Percentiles rank a stretch among this genome's conserved stretches.
Evolutionary conservation across 2,797 vertebrate genomes (phyloP).

Genomic region (Rhincodon typus): DNA sequence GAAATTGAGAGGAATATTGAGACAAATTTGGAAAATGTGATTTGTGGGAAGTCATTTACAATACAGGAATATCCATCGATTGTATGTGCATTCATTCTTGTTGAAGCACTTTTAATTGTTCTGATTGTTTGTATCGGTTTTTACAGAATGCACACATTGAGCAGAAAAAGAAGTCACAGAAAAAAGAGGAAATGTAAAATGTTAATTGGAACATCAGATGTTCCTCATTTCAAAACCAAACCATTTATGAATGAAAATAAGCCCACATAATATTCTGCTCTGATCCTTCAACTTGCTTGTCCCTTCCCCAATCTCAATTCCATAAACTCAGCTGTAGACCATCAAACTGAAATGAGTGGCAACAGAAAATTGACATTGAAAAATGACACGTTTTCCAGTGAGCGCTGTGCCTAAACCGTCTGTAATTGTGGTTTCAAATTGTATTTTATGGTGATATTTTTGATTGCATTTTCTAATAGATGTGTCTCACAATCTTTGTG

Average conservation of each 20-base stretch:
- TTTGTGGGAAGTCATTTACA: too few species aligned
- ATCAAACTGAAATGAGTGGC: conserved; percentile 27
- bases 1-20: too few species aligned
- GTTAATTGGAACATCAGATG: not conserved
- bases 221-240: not conserved
- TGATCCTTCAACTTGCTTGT: not conserved
- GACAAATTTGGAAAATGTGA: too few species aligned
- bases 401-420: not conserved
- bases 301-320: not conserved
- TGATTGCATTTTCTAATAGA: conserved; percentile 32
- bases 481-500: not conserved
- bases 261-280: not conserved
- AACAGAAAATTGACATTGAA: conserved; percentile 32
- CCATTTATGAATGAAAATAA: not conserved
- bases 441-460: conserved; percentile 30
- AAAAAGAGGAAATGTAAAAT: not conserved
- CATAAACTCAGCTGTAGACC: not conserved
- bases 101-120: too few species aligned
- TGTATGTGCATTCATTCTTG: too few species aligned
- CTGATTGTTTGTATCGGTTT: too few species aligned
- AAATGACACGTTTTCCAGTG: conserved; percentile 5
- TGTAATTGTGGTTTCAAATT: conserved; percentile 35
- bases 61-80: too few species aligned
- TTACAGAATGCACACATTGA: too few species aligned
- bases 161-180: not conserved